Percentiles rank a stretch among this genome's conserved stretches.
Conservation (phyloP, 2,888 invertebrate genomes). For the Zygaena filipendulae region DNA sequence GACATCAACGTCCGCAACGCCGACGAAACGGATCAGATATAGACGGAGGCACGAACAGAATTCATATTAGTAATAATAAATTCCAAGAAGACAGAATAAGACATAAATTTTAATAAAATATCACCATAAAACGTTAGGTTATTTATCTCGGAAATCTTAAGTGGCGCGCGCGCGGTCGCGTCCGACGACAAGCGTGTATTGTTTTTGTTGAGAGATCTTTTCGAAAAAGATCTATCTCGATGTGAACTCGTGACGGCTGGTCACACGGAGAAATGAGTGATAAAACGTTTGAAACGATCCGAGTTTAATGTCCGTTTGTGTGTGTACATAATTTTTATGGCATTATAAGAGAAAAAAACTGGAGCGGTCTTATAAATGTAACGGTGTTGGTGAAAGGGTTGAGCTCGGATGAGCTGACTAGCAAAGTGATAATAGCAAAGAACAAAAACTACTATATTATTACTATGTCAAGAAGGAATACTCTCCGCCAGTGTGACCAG, state of each 20-base stretch:
- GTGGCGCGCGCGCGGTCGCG: conserved; percentile 23
- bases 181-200: too few relatives aligned
- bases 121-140: conserved; percentile 43
- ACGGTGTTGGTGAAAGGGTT: too few relatives aligned
- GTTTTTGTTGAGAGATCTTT: too few relatives aligned
- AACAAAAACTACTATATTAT: too few relatives aligned
- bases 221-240: conserved; percentile 28
- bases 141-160: conserved; percentile 46
- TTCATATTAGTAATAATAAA: conserved; percentile 66
- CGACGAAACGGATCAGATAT: conserved; percentile 6
- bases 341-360: background rate
- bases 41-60: conserved; percentile 50
- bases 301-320: too few relatives aligned
- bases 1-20: conserved; percentile 3
- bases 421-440: too few relatives aligned
- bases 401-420: too few relatives aligned
- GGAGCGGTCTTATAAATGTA: too few relatives aligned
- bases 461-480: too few relatives aligned
- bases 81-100: conserved; percentile 60
- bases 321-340: background rate
- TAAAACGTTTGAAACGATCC: background rate
- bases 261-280: background rate
- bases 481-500: too few relatives aligned
- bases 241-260: conserved; percentile 31
- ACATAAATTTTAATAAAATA: conserved; percentile 66